Evolutionary conservation across 2,888 invertebrate genomes (phyloP), one percentile per base, ranked within the genome.

Genomic region (Drosophila meridionalis): DNA sequence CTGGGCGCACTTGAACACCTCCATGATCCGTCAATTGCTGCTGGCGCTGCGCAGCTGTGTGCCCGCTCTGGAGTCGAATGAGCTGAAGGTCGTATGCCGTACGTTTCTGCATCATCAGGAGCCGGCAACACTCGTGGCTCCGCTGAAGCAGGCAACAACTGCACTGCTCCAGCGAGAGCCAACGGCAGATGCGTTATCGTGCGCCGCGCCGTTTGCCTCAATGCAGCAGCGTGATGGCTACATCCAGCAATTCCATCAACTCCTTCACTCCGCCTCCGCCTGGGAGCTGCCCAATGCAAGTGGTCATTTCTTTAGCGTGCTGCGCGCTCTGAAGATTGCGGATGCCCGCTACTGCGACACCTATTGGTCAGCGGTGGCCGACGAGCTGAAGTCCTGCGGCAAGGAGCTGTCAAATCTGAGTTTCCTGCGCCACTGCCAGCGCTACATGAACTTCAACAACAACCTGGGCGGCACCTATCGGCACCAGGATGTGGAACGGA

Each of bases 371-470:
- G 91, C 91, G 60, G 91, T 94, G 0, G 65, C 94, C 0, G 58
- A 86, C 2, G 82, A 92, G 48, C 69, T 94, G 45, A 81, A 92
- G 9, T 66, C 76, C 3, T 76, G 88, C 34, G 65, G 81, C 0
- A 76, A 77, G 12, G 87, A 92, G 48, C 83, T 84, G 34, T 66
- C 30, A 0, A 52, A 82, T n/a, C 80, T 91, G 47, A 88, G 90
- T 55, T 81, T 94, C 47, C 69, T 94, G 9, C 92, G 91, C 38
- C 91, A 94, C 43, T 94, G 94, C 70, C 93, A 94, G 64, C 94
- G 94, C 66, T 95, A 95, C 79, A 93, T 94, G 92, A 92, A 94
- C 82, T 95, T 94, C 79, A 94, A 94, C 74, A 94, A 93, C 62
- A 94, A 94, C 82, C 83, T 94, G 3, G 93, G 94, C 6, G 94